These are phyloP conservation scores for Morone chrysops DNA, from an alignment of 2,113 vertebrate species.

Conservation along the genomic window DNA sequence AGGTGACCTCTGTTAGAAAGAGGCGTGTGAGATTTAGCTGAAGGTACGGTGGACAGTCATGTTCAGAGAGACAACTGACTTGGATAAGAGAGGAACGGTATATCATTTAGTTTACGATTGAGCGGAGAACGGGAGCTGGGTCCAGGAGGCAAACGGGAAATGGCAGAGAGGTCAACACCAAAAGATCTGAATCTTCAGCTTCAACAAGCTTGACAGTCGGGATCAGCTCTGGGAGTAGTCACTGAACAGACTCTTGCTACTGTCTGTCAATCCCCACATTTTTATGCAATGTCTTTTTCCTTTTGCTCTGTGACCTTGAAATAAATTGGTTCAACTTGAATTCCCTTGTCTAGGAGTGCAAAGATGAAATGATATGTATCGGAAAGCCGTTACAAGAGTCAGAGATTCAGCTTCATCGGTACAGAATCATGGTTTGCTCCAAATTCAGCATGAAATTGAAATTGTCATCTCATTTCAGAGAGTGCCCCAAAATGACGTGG, in stretches of 20 bases:
- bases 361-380: background rate
- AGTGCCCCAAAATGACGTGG: background rate
- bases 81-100: background rate
- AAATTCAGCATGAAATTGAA: background rate
- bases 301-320: background rate
- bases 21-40: slow-evolving; percentile 37
- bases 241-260: background rate
- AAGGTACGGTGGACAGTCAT: background rate
- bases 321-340: background rate
- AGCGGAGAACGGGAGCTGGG: background rate
- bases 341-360: background rate
- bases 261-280: background rate
- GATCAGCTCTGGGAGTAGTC: background rate
- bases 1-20: slow-evolving; percentile 44
- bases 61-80: background rate
- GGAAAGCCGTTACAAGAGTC: background rate
- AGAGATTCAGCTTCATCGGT: background rate
- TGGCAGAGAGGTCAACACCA: background rate
- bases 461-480: background rate
- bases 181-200: slow-evolving; percentile 3
- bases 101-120: background rate
- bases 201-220: background rate
- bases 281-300: background rate
- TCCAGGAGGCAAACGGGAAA: background rate
- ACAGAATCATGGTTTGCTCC: too few species aligned